Conservation (phyloP, 2,797 vertebrate species). For the Acanthis flammea region DNA sequence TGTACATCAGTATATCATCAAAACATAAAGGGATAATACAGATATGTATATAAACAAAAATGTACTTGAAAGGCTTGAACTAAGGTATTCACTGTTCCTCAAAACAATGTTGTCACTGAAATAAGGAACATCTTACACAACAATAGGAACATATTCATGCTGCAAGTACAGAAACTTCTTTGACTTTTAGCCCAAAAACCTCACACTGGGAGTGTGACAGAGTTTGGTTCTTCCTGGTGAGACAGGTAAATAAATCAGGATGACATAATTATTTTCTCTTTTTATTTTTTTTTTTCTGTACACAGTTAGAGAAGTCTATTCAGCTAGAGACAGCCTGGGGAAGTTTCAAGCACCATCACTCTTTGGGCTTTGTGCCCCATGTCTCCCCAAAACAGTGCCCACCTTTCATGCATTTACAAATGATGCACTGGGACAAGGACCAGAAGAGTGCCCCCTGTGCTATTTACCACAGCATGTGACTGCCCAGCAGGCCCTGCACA, state of each 20-base stretch:
- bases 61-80: background rate
- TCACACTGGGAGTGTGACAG: background rate
- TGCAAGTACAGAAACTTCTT: background rate
- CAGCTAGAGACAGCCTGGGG: background rate
- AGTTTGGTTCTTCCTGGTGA: background rate
- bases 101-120: background rate
- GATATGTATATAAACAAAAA: background rate
- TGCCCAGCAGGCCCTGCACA: background rate
- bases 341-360: background rate
- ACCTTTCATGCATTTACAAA: background rate
- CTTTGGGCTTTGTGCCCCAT: background rate
- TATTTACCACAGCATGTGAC: background rate
- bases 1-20: background rate
- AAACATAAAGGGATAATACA: background rate
- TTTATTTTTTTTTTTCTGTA: accelerated
- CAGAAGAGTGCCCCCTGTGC: background rate
- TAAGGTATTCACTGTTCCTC: background rate
- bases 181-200: background rate
- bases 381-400: background rate
- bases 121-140: background rate
- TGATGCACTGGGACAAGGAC: background rate
- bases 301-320: background rate
- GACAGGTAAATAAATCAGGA: background rate
- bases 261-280: background rate
- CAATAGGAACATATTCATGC: background rate